Percentiles rank a stretch among this genome's conserved stretches.
Conservation (phyloP, 2,888 invertebrate species). For the Eupithecia inturbata region DNA sequence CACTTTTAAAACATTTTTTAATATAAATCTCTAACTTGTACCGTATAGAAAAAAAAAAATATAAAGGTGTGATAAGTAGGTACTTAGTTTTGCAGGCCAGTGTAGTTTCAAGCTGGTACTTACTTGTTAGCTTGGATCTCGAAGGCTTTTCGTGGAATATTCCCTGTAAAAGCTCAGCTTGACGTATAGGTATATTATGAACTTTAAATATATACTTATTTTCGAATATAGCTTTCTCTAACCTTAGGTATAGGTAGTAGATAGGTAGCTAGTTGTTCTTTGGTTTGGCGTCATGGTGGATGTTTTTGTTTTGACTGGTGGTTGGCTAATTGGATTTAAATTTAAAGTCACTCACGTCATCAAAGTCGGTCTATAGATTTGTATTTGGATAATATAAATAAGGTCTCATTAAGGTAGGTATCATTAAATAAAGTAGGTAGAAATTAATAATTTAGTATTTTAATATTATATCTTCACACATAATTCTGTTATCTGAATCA, state of each 20-base stretch:
- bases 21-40: too few species aligned
- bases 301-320: background rate
- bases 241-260: too few species aligned
- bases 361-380: background rate
- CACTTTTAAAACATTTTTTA: too few species aligned
- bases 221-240: too few species aligned
- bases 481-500: background rate
- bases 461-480: background rate
- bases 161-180: background rate
- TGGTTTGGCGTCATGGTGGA: background rate
- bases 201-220: too few species aligned
- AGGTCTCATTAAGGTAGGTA: background rate
- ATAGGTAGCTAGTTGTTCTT: background rate
- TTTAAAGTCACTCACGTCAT: too few species aligned
- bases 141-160: slow-evolving; percentile 14
- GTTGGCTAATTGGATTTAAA: background rate
- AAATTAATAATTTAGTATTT: background rate
- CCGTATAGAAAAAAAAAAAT: too few species aligned
- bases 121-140: background rate
- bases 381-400: background rate
- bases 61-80: too few species aligned
- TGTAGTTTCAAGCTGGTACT: background rate
- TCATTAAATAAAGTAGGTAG: background rate
- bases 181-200: background rate
- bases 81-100: too few species aligned